Percentiles rank a stretch among this genome's conserved stretches.
phyloP scores from a whole-genome alignment of 1,140 invertebrate genomes.

The Aphelinus certus region DNA sequence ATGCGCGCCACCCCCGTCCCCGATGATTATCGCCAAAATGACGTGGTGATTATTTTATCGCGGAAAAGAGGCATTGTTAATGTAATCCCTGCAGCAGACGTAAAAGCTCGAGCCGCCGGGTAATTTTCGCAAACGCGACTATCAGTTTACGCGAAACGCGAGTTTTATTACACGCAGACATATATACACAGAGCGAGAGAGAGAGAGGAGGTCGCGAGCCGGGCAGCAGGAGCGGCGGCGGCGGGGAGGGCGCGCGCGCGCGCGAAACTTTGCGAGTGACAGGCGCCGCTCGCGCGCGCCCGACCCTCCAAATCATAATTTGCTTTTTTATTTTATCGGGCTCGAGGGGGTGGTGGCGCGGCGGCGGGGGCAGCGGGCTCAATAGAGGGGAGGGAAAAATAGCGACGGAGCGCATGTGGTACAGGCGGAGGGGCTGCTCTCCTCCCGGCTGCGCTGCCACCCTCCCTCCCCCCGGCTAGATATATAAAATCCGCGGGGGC shows the following conservation, averaged over 20 bases:
- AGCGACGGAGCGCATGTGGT: constrained; percentile 15
- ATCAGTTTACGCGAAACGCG: constrained; percentile 42
- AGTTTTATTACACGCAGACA: constrained; percentile 39
- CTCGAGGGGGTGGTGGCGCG: neutral
- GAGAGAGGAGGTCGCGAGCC: neutral
- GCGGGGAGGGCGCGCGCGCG: constrained; percentile 19
- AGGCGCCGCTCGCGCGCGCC: constrained; percentile 22
- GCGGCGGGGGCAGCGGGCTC: no score
- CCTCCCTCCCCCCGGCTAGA: constrained; percentile 53
- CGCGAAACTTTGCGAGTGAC: constrained; percentile 41
- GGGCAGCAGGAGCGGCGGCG: neutral
- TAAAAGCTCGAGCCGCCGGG: constrained; percentile 36
- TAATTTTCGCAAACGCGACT: constrained; percentile 43
- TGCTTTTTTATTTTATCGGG: constrained; percentile 39
- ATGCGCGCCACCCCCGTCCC: neutral
- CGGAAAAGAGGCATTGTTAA: constrained; percentile 38
- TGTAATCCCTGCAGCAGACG: constrained; percentile 43
- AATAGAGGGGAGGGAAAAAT: constrained; percentile 26
- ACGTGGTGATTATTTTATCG: constrained; percentile 41
- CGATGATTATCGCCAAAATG: constrained; percentile 41
- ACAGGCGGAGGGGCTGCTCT: neutral
- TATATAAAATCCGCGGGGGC: constrained; percentile 59
- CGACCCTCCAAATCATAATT: constrained; percentile 42
- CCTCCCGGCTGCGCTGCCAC: neutral
- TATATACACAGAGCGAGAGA: neutral